Evolutionary conservation across 2,113 vertebrate species (phyloP).

Genomic region (Cyphomyrus discorhynchus): DNA sequence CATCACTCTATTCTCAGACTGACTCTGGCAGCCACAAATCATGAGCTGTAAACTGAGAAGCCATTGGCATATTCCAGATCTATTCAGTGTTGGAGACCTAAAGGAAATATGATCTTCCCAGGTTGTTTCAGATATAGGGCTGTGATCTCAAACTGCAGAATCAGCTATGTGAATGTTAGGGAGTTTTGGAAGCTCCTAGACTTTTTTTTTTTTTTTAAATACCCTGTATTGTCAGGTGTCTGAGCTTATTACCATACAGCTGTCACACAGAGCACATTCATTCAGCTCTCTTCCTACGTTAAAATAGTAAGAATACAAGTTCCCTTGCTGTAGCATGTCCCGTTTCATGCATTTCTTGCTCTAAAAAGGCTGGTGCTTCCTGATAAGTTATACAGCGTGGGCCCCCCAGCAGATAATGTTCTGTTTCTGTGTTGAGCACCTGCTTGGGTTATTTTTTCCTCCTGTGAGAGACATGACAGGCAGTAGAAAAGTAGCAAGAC

Average conservation of each 20-base stretch:
- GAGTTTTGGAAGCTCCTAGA: background rate
- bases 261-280: background rate
- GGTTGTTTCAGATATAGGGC: background rate
- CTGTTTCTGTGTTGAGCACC: background rate
- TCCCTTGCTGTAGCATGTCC: background rate
- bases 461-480: background rate
- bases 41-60: background rate
- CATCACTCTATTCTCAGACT: background rate
- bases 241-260: background rate
- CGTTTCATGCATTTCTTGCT: background rate
- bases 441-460: background rate
- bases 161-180: background rate
- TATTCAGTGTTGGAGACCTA: background rate
- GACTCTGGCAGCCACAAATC: background rate
- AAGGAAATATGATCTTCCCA: background rate
- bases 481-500: background rate
- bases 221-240: background rate
- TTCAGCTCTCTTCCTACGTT: background rate
- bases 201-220: background rate
- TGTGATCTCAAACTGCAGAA: background rate
- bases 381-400: background rate
- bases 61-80: background rate
- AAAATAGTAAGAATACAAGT: background rate
- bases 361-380: background rate
- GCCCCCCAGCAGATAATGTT: background rate